Conservation (phyloP, 2,113 vertebrate species). For the Eurypyga helias region DNA sequence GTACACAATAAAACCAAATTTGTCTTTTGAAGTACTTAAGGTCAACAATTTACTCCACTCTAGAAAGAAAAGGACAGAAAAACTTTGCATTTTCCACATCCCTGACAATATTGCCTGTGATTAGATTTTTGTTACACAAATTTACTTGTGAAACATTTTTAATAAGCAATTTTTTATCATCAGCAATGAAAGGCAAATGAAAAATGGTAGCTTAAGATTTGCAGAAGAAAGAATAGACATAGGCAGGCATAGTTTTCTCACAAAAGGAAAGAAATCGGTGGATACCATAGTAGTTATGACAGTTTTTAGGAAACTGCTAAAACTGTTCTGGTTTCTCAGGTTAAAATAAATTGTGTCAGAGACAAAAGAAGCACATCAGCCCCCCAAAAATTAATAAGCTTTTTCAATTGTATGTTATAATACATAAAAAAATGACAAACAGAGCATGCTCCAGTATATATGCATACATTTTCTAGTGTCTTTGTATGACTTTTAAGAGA, state of each 20-base stretch:
- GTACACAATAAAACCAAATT: not conserved
- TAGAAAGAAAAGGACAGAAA: not conserved
- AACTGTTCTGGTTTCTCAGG: not conserved
- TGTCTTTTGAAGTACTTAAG: not conserved
- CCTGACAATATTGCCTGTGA: not conserved
- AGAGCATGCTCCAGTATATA: not conserved
- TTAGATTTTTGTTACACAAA: not conserved
- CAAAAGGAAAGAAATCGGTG: not conserved
- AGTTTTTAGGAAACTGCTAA: not conserved
- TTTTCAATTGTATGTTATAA: not conserved
- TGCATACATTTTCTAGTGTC: not conserved
- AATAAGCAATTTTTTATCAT: not conserved
- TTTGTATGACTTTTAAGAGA: not conserved
- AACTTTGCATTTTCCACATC: not conserved
- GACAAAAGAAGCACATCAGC: not conserved
- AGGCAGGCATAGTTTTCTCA: not conserved
- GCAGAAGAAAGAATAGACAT: not conserved
- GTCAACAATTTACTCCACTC: not conserved
- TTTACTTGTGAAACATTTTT: not conserved
- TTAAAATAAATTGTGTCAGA: not conserved
- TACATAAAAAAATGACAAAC: not conserved
- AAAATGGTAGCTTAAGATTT: not conserved
- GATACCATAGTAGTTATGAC: not conserved
- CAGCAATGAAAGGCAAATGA: not conserved
- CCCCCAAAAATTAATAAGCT: not conserved